A percentile compares a stretch with the other conserved stretches of the same genome.
These are phyloP conservation scores for Physocephala rufipes DNA, from an alignment of 2,888 invertebrate genomes.

Conservation along the genomic window DNA sequence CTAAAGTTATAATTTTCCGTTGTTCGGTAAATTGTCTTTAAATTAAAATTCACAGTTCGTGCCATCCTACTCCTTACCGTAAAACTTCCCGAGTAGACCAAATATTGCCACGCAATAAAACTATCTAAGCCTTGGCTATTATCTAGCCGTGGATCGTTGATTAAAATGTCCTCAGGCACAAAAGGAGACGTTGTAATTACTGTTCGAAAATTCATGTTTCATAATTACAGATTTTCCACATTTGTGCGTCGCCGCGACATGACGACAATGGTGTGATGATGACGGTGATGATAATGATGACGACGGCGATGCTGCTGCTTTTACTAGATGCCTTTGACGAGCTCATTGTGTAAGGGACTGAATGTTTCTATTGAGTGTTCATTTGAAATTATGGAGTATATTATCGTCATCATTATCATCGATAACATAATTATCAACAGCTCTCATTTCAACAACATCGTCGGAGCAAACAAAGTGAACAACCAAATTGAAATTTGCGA, in stretches of 20 bases:
- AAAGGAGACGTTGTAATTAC: conserved; percentile 46
- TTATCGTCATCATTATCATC: conserved; percentile 17
- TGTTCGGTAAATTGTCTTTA: no score
- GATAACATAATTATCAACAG: neutral
- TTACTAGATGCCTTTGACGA: neutral
- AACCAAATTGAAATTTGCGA: neutral
- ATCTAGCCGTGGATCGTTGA: conserved; percentile 3
- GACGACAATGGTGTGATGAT: neutral
- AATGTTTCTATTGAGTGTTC: conserved; percentile 25
- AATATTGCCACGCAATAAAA: neutral
- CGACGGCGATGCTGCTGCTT: neutral
- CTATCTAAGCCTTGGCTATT: neutral
- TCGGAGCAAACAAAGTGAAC: neutral
- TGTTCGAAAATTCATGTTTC: conserved; percentile 46
- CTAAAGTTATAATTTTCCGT: no score
- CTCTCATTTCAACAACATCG: neutral
- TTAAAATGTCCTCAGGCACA: conserved; percentile 30
- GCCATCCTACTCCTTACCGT: no score
- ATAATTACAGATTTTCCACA: conserved; percentile 45
- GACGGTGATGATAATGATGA: no score
- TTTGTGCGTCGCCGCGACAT: conserved; percentile 6
- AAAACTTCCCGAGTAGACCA: no score
- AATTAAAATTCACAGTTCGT: no score
- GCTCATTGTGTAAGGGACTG: neutral
- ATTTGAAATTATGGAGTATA: conserved; percentile 30